Conservation (phyloP, 2,113 vertebrate species). For the Neolamprologus brichardi region DNA sequence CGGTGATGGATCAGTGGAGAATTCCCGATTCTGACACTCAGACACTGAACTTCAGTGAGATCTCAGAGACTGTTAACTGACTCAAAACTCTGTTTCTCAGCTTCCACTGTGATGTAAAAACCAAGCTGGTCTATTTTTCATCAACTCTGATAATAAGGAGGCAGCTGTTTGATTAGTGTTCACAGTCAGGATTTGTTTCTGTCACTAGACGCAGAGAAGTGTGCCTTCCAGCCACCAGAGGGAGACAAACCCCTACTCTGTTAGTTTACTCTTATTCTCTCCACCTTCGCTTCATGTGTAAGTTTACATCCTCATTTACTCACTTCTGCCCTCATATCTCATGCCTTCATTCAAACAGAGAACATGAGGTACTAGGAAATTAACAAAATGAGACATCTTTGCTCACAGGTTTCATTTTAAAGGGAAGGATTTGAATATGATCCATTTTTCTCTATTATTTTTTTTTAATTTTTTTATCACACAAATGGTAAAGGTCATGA, state of each 20-base stretch:
- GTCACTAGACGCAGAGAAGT: not conserved
- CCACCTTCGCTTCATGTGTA: not conserved
- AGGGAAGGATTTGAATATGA: not conserved
- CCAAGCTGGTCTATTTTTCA: not conserved
- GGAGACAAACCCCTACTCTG: conserved; percentile 15
- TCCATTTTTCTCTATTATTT: not conserved
- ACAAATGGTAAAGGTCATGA: not conserved
- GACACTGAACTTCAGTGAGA: not conserved
- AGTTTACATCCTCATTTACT: not conserved
- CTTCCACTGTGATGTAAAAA: not conserved
- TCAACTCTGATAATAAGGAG: not conserved
- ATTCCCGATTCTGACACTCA: not conserved
- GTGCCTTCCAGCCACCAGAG: not conserved
- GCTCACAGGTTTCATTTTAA: not conserved
- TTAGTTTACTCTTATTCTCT: not conserved
- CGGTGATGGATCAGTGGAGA: conserved; percentile 10
- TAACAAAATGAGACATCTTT: not conserved
- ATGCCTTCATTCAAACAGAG: not conserved
- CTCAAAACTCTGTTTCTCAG: not conserved
- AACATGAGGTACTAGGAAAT: not conserved
- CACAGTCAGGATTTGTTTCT: not conserved
- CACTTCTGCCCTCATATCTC: not conserved
- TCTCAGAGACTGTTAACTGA: not conserved
- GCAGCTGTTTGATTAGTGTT: not conserved
- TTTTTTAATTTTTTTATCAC: not conserved